Conservation (phyloP, 2,888 invertebrate genomes). For the Cosmia pyralina region DNA sequence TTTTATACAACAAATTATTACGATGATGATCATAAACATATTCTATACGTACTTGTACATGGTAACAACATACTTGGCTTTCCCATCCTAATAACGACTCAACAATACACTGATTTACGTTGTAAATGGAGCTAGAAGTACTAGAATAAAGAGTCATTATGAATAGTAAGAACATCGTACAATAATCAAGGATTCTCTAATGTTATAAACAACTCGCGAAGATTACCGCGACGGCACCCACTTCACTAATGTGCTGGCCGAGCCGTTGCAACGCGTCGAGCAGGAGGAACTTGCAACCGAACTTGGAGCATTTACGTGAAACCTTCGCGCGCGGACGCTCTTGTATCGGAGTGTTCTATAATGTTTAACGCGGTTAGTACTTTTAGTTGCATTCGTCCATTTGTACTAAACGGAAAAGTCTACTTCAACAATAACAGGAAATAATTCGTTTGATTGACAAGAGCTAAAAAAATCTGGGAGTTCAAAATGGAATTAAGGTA, state of each 20-base stretch:
- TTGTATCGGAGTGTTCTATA: conserved; percentile 90
- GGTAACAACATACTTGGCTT: conserved; percentile 38
- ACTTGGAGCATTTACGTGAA: conserved; percentile 95
- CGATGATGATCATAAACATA: conserved; percentile 23
- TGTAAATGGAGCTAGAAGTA: conserved; percentile 29
- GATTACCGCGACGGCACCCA: conserved; percentile 76
- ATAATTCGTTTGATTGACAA: too few relatives aligned
- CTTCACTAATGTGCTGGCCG: conserved; percentile 79
- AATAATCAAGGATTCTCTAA: conserved; percentile 10
- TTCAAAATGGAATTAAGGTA: neutral
- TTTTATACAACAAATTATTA: conserved; percentile 23
- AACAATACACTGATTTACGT: conserved; percentile 20
- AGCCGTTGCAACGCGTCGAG: conserved; percentile 84
- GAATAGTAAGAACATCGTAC: conserved; percentile 17
- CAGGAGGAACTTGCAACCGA: conserved; percentile 91
- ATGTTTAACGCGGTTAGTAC: conserved; percentile 38
- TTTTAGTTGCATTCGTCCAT: neutral
- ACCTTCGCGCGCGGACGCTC: conserved; percentile 96
- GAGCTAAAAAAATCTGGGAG: neutral
- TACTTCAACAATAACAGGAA: neutral
- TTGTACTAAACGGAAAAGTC: neutral
- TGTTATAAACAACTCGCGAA: conserved; percentile 60
- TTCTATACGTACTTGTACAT: conserved; percentile 48
- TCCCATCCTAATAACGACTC: conserved; percentile 25
- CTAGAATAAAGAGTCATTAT: conserved; percentile 37